phyloP scores from a whole-genome alignment of 2,888 invertebrate genomes.

The Rhodophaea formosa region DNA sequence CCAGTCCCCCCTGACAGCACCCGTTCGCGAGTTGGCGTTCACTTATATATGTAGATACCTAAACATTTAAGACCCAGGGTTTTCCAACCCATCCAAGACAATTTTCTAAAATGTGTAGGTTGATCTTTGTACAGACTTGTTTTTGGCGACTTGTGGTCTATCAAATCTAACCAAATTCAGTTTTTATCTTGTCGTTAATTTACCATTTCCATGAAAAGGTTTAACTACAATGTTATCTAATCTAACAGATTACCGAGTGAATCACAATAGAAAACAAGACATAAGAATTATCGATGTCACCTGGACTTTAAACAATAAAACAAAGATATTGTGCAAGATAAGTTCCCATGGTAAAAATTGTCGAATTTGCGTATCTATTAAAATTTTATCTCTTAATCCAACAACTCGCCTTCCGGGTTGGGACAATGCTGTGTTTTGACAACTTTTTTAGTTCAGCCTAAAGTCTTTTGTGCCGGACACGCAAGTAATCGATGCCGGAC shows the following conservation, averaged over 20 bases:
- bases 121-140: too few relatives aligned
- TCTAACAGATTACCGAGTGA: neutral
- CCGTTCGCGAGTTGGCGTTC: too few relatives aligned
- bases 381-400: slow-evolving; percentile 28
- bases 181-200: neutral
- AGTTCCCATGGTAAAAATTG: neutral
- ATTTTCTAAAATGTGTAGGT: too few relatives aligned
- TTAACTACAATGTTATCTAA: neutral
- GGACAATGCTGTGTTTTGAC: slow-evolving; percentile 62
- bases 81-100: too few relatives aligned
- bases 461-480: slow-evolving; percentile 41
- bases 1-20: too few relatives aligned
- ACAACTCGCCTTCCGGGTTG: slow-evolving; percentile 54
- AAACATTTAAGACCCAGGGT: too few relatives aligned
- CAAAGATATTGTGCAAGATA: slow-evolving; percentile 36
- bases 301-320: neutral
- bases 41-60: too few relatives aligned
- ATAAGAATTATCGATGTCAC: slow-evolving; percentile 3
- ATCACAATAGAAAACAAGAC: neutral
- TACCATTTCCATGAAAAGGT: neutral
- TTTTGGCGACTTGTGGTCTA: too few relatives aligned
- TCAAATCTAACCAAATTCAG: too few relatives aligned
- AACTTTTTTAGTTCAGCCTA: slow-evolving; percentile 43
- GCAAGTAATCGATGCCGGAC: slow-evolving; percentile 74
- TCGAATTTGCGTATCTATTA: slow-evolving; percentile 22